Percentiles rank a stretch among this genome's conserved stretches.
These are phyloP conservation scores for Harpagifer antarcticus DNA, from an alignment of 2,797 vertebrate species.

Conservation along the genomic window DNA sequence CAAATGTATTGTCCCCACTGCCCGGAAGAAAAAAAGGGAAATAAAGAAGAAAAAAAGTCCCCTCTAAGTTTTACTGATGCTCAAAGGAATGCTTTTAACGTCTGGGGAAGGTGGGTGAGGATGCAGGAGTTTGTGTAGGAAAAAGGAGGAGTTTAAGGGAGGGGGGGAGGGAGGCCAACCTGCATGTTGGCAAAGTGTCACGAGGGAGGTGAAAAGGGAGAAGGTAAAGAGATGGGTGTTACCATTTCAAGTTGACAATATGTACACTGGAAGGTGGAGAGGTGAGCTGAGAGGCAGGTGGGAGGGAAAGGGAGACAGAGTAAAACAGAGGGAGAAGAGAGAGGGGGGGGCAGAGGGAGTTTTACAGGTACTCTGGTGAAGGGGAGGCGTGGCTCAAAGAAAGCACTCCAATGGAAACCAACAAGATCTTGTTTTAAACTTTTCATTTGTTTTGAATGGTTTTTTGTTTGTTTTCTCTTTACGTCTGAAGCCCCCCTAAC, in stretches of 20 bases:
- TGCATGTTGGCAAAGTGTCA: conserved; percentile 53
- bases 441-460: conserved; percentile 80
- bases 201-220: conserved; percentile 25
- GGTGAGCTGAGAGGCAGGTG: conserved; percentile 87
- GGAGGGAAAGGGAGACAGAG: conserved; percentile 29
- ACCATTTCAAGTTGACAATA: conserved; percentile 91
- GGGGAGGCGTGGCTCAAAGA: conserved; percentile 98
- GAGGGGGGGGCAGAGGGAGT: conserved; percentile 68
- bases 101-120: conserved; percentile 85
- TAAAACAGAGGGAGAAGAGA: conserved; percentile 67
- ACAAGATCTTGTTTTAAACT: conserved; percentile 88
- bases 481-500: conserved; percentile 97
- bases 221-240: conserved; percentile 83
- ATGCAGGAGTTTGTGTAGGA: conserved; percentile 78
- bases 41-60: conserved; percentile 54
- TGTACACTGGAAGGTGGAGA: conserved; percentile 92
- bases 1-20: conserved; percentile 54
- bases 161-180: conserved; percentile 74
- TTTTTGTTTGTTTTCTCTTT: conserved; percentile 88
- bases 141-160: conserved; percentile 2
- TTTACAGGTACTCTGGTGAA: conserved; percentile 95
- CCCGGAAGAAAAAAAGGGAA: conserved; percentile 42
- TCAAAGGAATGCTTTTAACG: conserved; percentile 90
- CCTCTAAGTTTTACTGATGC: conserved; percentile 83
- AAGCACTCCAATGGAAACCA: conserved; percentile 99